A percentile compares a stretch with the other conserved stretches of the same genome.
phyloP scores from a whole-genome alignment of 2,888 invertebrate species.

The Minunthozetes semirufus region DNA sequence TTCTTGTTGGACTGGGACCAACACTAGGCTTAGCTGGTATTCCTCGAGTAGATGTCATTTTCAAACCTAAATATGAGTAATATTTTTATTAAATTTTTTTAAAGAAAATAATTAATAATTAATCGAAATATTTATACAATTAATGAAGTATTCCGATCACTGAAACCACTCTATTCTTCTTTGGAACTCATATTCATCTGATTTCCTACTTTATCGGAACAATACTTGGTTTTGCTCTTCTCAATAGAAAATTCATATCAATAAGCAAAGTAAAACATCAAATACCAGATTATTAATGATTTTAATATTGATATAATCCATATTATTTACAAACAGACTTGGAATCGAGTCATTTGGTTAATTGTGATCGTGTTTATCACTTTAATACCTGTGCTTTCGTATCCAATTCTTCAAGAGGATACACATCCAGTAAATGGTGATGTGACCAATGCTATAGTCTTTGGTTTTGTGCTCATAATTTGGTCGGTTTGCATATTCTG shows the following conservation, averaged over 20 bases:
- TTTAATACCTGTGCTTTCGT: background rate
- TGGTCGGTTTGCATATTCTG: conserved; percentile 27
- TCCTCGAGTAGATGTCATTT: conserved; percentile 4
- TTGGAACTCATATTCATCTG: conserved; percentile 27
- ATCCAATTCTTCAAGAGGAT: background rate
- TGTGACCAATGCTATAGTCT: background rate
- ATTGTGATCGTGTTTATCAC: background rate
- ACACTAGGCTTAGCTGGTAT: background rate
- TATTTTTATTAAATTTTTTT: background rate
- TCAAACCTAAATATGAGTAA: conserved; percentile 27
- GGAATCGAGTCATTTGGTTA: background rate
- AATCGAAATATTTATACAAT: background rate
- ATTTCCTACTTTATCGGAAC: conserved; percentile 24
- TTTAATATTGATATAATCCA: no score
- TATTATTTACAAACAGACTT: no score
- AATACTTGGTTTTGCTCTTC: conserved; percentile 8
- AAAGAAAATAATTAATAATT: background rate
- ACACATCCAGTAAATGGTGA: background rate
- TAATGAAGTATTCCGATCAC: background rate
- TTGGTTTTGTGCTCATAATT: background rate
- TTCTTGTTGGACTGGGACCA: conserved; percentile 4
- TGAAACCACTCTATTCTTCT: conserved; percentile 5
- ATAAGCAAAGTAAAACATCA: background rate
- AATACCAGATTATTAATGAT: background rate
- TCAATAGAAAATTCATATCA: background rate